Conservation (phyloP, 2,797 vertebrate genomes). For the Sternotherus odoratus region DNA sequence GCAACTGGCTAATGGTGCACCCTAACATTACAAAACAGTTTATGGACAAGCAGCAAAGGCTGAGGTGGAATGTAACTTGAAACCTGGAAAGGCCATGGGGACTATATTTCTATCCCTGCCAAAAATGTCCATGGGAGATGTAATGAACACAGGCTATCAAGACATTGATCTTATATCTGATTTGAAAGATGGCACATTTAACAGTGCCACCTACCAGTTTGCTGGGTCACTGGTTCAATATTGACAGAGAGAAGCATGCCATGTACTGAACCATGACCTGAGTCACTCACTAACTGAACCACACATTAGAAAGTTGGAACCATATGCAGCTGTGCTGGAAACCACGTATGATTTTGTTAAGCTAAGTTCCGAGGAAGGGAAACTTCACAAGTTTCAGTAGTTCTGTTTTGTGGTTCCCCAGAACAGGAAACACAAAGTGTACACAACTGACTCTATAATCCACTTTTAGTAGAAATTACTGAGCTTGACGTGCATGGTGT, state of each 20-base stretch:
- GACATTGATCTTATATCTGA: neutral
- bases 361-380: slow-evolving; percentile 12
- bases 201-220: neutral
- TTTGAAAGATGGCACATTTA: neutral
- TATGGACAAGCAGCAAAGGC: slow-evolving; percentile 11
- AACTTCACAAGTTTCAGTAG: slow-evolving; percentile 50
- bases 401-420: slow-evolving; percentile 72
- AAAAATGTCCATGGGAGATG: neutral
- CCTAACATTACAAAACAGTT: neutral
- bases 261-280: slow-evolving; percentile 25
- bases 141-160: rapidly evolving
- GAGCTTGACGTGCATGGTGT: slow-evolving; percentile 56
- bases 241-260: slow-evolving; percentile 54
- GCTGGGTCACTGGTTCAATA: slow-evolving; percentile 41
- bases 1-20: neutral
- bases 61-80: slow-evolving; percentile 25
- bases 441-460: slow-evolving; percentile 73
- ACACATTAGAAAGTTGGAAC: slow-evolving; percentile 55
- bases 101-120: neutral
- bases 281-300: slow-evolving; percentile 9
- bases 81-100: neutral
- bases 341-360: neutral
- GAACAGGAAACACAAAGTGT: slow-evolving; percentile 63
- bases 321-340: neutral
- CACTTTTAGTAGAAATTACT: slow-evolving; percentile 72